Evolutionary conservation across 2,797 vertebrate genomes (phyloP), one percentile per base, ranked within the genome.

Genomic region (Cheirogaleus major): DNA sequence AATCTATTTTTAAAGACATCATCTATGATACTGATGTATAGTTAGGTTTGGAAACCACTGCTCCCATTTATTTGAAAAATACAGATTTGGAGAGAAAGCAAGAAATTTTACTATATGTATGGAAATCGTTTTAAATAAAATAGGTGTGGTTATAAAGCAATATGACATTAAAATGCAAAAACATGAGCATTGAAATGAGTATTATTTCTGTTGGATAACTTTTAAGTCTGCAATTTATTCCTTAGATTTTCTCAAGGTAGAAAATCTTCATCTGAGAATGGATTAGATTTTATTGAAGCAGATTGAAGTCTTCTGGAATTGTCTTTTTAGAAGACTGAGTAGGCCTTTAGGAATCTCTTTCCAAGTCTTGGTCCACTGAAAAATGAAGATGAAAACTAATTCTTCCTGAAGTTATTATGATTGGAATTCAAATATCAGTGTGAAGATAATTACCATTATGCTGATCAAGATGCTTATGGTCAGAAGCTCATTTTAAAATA

Each of bases 391-490:
- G 45, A 89, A 95, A 90, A 59, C 22, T 45, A 92, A 94, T 32
- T 94, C 17, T 89, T 91, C 4, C 30, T 87, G 27, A 95, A 92
- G 22, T 76, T 75, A 73, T 89, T 85, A 80, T 55, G 52, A 86
- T 41, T 43, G 12, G 11, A 69, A 27, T 59, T 97, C 52, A 95
- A 92, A 93, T 67, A 81, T 80, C 45, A 83, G 30, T 11, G 2
- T 65, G 41, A 93, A 55, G 13, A 91, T 75, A 75, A 87, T 80
- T 91, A 48, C 11, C 22, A 48, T 91, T 93, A 87, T 41, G 2
- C 84, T 96, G 20, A 95, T 63, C 63, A 93, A n/a, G n/a, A 94
- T 59, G 52, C 78, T 93, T 83, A 92, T n/a, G 22, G 86, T 65
- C 41, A 82, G 65, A 86, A 78, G 57, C 41, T 89, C 35, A 93